Percentiles rank a stretch among this genome's conserved stretches.
Evolutionary conservation across 2,888 invertebrate species (phyloP).

Genomic region (Tillus elongatus): DNA sequence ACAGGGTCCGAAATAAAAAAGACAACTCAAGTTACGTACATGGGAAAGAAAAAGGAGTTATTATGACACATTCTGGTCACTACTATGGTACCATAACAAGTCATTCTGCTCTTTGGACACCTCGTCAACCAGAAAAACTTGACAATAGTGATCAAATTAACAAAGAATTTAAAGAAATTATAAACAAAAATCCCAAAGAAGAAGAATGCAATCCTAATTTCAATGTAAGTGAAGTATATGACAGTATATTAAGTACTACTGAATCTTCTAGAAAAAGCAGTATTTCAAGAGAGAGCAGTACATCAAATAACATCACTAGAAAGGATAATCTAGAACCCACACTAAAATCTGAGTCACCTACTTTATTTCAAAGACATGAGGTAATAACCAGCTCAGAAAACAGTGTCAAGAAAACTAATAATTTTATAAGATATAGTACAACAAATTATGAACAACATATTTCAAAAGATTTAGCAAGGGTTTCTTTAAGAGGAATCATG

Average conservation of each 20-base stretch:
- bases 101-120: not conserved
- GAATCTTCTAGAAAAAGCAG: not conserved
- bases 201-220: not conserved
- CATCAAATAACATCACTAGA: not conserved
- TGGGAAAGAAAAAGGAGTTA: conserved; percentile 2
- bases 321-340: not conserved
- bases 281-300: no score
- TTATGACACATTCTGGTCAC: conserved; percentile 1
- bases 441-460: not conserved
- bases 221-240: not conserved
- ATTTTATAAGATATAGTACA: not conserved
- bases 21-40: no score
- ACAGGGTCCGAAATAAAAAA: not conserved
- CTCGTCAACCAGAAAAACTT: not conserved
- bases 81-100: not conserved
- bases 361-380: not conserved
- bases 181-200: not conserved
- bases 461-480: not conserved
- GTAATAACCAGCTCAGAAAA: not conserved
- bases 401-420: not conserved
- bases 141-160: not conserved
- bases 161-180: not conserved
- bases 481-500: no score
- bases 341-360: not conserved
- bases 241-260: not conserved